Evolutionary conservation across 2,113 vertebrate genomes (phyloP).

Genomic region (Mirza zaza): DNA sequence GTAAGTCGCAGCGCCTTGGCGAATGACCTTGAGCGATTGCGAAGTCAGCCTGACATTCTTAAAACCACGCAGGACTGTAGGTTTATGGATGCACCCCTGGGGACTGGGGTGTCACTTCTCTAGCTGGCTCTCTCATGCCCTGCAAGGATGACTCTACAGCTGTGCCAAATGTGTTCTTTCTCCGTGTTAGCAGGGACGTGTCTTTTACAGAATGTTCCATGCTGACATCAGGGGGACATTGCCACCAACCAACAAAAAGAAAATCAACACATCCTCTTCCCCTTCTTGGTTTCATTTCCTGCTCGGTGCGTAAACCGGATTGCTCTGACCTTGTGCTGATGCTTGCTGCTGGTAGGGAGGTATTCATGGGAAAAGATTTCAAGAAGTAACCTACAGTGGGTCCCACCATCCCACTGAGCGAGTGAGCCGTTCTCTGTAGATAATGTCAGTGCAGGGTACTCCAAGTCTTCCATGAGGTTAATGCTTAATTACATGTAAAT

Average conservation of each 20-base stretch:
- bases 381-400: not conserved
- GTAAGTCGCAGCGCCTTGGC: not conserved
- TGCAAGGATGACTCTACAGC: not conserved
- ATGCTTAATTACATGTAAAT: constrained; percentile 13
- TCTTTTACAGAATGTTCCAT: not conserved
- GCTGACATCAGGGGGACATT: constrained; percentile 26
- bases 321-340: not conserved
- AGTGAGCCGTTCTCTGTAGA: not conserved
- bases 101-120: not conserved
- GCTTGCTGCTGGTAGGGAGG: not conserved
- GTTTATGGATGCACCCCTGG: not conserved
- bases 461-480: not conserved
- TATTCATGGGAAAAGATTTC: not conserved
- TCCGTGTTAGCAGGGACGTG: not conserved
- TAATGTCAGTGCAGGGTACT: not conserved
- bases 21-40: not conserved
- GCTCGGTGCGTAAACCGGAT: not conserved
- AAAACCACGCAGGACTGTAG: not conserved
- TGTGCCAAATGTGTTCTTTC: constrained; percentile 43
- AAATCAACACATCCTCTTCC: not conserved
- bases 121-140: not conserved
- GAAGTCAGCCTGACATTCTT: not conserved
- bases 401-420: not conserved
- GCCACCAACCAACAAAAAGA: constrained; percentile 24
- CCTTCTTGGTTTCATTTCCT: not conserved